phyloP scores from a whole-genome alignment of 2,888 invertebrate species.

The Crepidodera aurea region DNA sequence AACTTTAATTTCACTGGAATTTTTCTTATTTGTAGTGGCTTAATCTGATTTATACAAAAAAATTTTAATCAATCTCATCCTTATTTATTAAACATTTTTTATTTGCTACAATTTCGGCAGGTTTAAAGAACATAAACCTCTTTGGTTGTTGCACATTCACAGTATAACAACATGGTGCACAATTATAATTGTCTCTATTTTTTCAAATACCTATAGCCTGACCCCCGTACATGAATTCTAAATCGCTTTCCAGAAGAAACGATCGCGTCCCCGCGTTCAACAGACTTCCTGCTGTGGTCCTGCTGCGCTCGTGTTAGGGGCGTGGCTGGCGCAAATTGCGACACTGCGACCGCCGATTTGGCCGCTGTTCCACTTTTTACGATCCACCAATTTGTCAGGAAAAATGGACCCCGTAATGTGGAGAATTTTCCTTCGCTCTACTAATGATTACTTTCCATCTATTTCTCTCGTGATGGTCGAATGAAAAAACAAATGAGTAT shows the following conservation, averaged over 20 bases:
- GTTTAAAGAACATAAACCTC: too few species aligned
- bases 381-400: slow-evolving; percentile 60
- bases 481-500: not conserved
- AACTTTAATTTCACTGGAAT: too few species aligned
- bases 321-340: slow-evolving; percentile 58
- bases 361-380: slow-evolving; percentile 58
- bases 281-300: slow-evolving; percentile 25
- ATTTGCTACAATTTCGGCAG: too few species aligned
- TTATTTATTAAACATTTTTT: too few species aligned
- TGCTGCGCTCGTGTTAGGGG: slow-evolving; percentile 50
- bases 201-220: too few species aligned
- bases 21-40: too few species aligned
- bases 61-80: too few species aligned
- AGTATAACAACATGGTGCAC: too few species aligned
- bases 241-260: slow-evolving; percentile 15
- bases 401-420: slow-evolving; percentile 55
- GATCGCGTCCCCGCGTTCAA: slow-evolving; percentile 19
- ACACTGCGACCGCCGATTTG: slow-evolving; percentile 57
- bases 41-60: too few species aligned
- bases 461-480: not conserved
- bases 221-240: slow-evolving; percentile 13
- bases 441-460: slow-evolving; percentile 43
- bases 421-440: slow-evolving; percentile 44
- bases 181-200: too few species aligned
- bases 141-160: too few species aligned